Conservation (phyloP, 2,888 invertebrate genomes). For the Dynastes tityus region DNA sequence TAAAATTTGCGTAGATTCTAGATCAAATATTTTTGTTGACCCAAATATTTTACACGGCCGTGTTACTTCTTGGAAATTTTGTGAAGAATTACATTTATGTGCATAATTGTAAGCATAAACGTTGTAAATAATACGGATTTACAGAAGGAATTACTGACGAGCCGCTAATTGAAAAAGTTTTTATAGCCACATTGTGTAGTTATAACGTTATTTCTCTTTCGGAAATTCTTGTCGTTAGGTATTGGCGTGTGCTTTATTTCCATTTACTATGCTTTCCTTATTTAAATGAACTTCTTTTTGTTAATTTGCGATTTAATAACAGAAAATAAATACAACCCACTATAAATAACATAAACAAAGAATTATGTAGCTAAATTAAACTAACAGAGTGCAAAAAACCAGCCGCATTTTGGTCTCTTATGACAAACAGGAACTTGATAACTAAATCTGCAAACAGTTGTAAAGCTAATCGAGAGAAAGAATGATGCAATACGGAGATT, state of each 20-base stretch:
- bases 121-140: conserved; percentile 40
- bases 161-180: conserved; percentile 37
- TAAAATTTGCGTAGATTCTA: conserved; percentile 33
- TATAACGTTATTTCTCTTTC: conserved; percentile 34
- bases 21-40: conserved; percentile 44
- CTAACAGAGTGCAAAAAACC: no score
- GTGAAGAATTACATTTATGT: conserved; percentile 33
- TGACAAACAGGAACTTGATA: no score
- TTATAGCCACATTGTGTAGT: conserved; percentile 33
- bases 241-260: background rate
- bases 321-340: no score
- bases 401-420: no score
- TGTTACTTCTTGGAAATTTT: conserved; percentile 33
- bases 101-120: conserved; percentile 40
- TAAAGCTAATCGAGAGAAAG: no score
- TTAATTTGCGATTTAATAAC: no score
- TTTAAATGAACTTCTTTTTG: background rate
- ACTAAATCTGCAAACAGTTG: no score
- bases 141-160: conserved; percentile 28
- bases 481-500: no score
- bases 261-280: background rate
- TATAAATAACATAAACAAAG: no score
- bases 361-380: no score
- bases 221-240: conserved; percentile 23
- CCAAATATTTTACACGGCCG: conserved; percentile 31